Percentiles rank a stretch among this genome's conserved stretches.
phyloP scores from a whole-genome alignment of 2,797 vertebrate species.

The Spinibarbus caldwelli region DNA sequence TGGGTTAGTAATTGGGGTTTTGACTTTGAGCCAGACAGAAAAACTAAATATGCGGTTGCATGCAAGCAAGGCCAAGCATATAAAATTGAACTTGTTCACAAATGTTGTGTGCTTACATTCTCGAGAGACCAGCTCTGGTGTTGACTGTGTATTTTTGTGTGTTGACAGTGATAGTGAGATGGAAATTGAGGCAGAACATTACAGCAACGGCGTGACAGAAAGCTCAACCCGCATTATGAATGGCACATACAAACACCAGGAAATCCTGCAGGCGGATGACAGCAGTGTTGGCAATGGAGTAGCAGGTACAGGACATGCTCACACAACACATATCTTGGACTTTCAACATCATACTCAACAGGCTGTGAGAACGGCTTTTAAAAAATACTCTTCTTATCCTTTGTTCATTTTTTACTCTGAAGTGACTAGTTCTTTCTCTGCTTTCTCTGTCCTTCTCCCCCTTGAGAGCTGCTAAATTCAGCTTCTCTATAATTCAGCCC shows the following conservation, averaged over 20 bases:
- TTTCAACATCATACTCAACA: not conserved
- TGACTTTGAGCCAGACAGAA: not conserved
- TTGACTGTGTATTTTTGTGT: slow-evolving; percentile 25
- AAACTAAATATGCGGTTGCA: not conserved
- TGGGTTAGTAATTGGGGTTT: slow-evolving; percentile 22
- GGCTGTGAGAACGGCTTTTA: not conserved
- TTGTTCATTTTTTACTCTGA: slow-evolving; percentile 2
- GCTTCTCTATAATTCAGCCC: slow-evolving; percentile 25
- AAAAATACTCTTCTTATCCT: not conserved
- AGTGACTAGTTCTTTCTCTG: slow-evolving; percentile 7
- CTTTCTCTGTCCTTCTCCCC: not conserved
- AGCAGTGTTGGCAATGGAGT: slow-evolving; percentile 89
- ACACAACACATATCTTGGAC: not conserved
- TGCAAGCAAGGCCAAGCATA: not conserved
- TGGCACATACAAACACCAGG: slow-evolving; percentile 95
- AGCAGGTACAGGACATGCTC: slow-evolving; percentile 68
- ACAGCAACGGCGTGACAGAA: slow-evolving; percentile 91
- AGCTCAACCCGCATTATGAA: slow-evolving; percentile 92
- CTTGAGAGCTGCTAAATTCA: slow-evolving; percentile 31
- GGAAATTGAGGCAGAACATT: slow-evolving; percentile 96
- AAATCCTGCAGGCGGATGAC: slow-evolving; percentile 92
- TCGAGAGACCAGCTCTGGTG: not conserved
- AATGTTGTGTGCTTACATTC: slow-evolving; percentile 3
- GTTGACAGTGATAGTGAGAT: slow-evolving; percentile 91
- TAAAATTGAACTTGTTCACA: not conserved